Conservation (phyloP, 2,113 vertebrate genomes). For the Pardalotus punctatus region DNA sequence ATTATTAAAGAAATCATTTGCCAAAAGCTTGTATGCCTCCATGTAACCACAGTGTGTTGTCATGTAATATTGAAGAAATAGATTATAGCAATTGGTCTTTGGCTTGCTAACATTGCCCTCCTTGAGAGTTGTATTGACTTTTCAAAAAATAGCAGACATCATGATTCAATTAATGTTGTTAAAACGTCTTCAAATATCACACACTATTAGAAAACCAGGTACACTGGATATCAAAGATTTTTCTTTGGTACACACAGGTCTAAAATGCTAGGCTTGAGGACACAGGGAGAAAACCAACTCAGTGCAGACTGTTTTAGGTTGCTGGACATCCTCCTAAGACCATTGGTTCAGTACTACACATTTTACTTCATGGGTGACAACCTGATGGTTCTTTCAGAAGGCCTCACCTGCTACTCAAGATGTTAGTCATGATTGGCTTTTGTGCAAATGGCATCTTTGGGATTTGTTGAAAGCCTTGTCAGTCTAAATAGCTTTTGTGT, state of each 20-base stretch:
- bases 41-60: not conserved
- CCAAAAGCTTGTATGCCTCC: not conserved
- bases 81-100: not conserved
- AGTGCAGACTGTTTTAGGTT: not conserved
- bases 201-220: not conserved
- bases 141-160: not conserved
- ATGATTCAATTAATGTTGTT: not conserved
- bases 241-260: not conserved
- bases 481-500: not conserved
- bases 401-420: not conserved
- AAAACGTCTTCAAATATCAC: not conserved
- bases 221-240: not conserved
- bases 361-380: not conserved
- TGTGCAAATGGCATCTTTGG: not conserved
- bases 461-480: not conserved
- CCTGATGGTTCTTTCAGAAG: not conserved
- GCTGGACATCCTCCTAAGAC: not conserved
- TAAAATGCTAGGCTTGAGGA: not conserved
- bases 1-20: conserved; percentile 39
- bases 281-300: not conserved
- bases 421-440: not conserved
- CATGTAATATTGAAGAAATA: not conserved
- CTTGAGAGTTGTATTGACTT: not conserved
- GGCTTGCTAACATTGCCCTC: not conserved
- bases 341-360: not conserved